Evolutionary conservation across 1,140 invertebrate genomes (phyloP), one percentile per base, ranked within the genome.

Genomic region (Coenobita brevimanus): DNA sequence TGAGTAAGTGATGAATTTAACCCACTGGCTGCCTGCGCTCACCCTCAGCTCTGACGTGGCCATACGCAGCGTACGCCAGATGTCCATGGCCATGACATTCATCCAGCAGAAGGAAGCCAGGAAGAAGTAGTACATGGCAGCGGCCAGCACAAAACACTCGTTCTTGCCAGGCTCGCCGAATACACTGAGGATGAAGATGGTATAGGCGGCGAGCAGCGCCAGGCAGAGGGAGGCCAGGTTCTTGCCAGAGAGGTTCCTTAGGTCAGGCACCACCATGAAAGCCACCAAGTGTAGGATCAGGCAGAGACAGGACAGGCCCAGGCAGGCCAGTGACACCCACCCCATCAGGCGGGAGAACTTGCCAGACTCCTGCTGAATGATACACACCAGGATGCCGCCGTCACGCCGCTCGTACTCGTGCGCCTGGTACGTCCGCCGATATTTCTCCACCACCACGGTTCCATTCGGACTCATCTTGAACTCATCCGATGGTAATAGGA

Each of bases 101-200:
- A 99, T 96, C 98, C 98, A 99, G 92, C 98, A 98, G 94, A 99
- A 99, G 86, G 97, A 97, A 38, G 97, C 95, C 91, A 99, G 93
- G 93, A 98, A 98, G 93, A 97, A 96, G 94, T 98, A 98, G 92
- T 99, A 98, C 93, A 97, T 96, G 90, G 95, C 93, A 67, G 97
- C 94, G 76, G 96, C 97, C 94, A 96, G 92, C 0, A 92, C 90
- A 60, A 93, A 92, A 90, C 94, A 94, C 3, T 93, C 67, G 0
- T 27, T 81, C 13, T 76, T 69, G 17, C 88, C 90, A n/a, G 87
- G 41, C 13, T 90, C 80, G 30, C 90, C 90, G 83, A 93, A 92
- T 60, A 92, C 92, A 21, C 92, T 92, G 2, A 92, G 91, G 41
- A 94, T 92, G 90, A 94, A 94, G 24, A 91, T 91, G 1, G 90